Base-by-base conservation (phyloP, 2,888 invertebrate genomes). In the Microchrysa polita region DNA sequence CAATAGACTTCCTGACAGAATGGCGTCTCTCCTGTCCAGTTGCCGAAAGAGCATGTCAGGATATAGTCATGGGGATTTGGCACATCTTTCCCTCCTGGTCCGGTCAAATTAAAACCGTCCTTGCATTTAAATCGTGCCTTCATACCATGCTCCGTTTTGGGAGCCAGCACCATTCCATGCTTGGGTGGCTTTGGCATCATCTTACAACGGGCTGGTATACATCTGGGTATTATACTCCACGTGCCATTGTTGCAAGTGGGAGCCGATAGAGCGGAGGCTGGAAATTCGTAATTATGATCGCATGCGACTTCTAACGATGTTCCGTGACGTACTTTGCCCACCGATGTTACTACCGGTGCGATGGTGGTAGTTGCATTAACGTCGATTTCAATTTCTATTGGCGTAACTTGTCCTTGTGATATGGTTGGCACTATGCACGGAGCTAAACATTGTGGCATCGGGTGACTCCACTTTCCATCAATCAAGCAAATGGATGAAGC, bases 141-240 rank as follows among this genome's bases (percentile, higher is more conserved):
- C 93, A 96, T 96, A 0, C 97, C 96, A 81, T 99, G 98, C 77
- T 96, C 95, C n/a, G 96, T 96, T 82, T 97, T 97, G 0, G 98
- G 96, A 0, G 97, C 98, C 74, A 98, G 92, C 4, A 98, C 96
- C 91, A 97, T 94, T 0, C 98, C 98, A 80, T 97, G 93, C 72
- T 93, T 92, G 0, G 98, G 96, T 2, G 91, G 87, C 75, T 89
- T 91, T 0, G 97, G 97, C 87, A 96, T 90, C 79, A 85, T 87
- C 80, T 93, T 93, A 82, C 97, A 95, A 34, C 94, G 88, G 80
- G 98, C 90, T 77, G 93, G 92, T 75, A 92, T 90, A 80, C 93
- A 93, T 73, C 91, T 89, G 0, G 98, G 97, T 78, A 96, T 93
- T 76, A 94, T 92, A 0, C 95, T 93, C 98, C 98, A 99, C 0